Conservation (phyloP, 2,888 invertebrate species). For the Ariolimax columbianus region DNA sequence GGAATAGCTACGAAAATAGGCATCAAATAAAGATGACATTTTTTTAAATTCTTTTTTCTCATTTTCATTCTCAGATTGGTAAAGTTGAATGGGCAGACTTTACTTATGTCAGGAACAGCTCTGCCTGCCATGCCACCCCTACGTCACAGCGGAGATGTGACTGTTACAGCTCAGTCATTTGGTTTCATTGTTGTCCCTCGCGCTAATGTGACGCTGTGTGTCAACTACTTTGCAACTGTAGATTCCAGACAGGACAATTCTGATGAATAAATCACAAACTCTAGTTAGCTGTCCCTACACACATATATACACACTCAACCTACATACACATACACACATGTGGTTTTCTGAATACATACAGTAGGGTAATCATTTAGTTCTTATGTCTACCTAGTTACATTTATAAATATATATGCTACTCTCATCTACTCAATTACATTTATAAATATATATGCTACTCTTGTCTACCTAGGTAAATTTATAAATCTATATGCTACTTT, state of each 20-base stretch:
- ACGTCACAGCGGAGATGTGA: conserved; percentile 38
- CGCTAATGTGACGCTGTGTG: conserved; percentile 34
- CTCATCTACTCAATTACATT: no score
- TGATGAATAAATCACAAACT: neutral
- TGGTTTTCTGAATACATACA: no score
- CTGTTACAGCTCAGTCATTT: conserved; percentile 48
- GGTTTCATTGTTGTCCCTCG: conserved; percentile 57
- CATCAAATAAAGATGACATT: neutral
- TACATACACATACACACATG: no score
- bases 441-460: no score
- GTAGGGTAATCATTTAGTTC: no score
- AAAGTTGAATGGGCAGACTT: conserved; percentile 53
- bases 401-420: no score
- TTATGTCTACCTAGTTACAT: no score
- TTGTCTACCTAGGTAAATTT: no score
- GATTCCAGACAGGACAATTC: neutral
- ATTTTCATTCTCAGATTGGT: conserved; percentile 51
- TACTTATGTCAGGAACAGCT: conserved; percentile 45
- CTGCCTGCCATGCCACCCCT: conserved; percentile 52
- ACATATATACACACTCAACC: no score
- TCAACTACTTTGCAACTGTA: conserved; percentile 4
- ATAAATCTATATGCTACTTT: no score
- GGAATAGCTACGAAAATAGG: no score
- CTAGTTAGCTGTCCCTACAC: no score
- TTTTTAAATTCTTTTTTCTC: neutral